Base-by-base conservation (phyloP, 2,797 vertebrate genomes). In the Pygocentrus nattereri region DNA sequence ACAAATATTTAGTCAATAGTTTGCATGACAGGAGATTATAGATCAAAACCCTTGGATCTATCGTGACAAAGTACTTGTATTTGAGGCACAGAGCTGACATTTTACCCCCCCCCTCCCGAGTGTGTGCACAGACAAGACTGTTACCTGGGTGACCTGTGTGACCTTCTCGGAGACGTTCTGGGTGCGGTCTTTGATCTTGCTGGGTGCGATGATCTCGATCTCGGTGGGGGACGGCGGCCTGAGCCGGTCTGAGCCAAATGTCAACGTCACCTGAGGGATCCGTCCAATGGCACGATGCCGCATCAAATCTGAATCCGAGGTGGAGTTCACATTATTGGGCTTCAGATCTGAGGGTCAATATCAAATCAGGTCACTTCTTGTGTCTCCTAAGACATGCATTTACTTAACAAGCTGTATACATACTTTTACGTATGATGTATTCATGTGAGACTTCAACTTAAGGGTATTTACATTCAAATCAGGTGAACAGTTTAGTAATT, bases 151-250 rank as follows among this genome's bases (percentile, higher is more conserved):
- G 85, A 99, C 98, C 92, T 99, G 98, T 0, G 98, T 98, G 92
- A 99, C 98, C 90, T 98, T 99, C 93, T 99, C 98, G 0, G 97
- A 99, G 92, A 99, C 98, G 0, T 99, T 98, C 93, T 99, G 98
- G 0, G 97, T 97, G 61, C 97, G 94, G 73, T 99, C 98, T 82
- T 97, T 96, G 85, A 98, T 95, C 86, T 97, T 99, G 93, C 97
- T 97, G n/a, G 97, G 97, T 0, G 98, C 97, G 0, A 99, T 98
- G 84, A 99, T 98, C 92, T 98, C 97, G 0, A 99, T 99, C 91
- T 99, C 97, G 0, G 96, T 94, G 86, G 97, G 96, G 4, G 98
- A 98, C 13, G 96, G 95, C 0, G 97, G 96, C 73, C 95, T 95
- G 69, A 97, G 93, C 21, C 95, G 95, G 88, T 98, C 98, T 0